Evolutionary conservation across 2,113 vertebrate species (phyloP).

Genomic region (Riparia riparia): DNA sequence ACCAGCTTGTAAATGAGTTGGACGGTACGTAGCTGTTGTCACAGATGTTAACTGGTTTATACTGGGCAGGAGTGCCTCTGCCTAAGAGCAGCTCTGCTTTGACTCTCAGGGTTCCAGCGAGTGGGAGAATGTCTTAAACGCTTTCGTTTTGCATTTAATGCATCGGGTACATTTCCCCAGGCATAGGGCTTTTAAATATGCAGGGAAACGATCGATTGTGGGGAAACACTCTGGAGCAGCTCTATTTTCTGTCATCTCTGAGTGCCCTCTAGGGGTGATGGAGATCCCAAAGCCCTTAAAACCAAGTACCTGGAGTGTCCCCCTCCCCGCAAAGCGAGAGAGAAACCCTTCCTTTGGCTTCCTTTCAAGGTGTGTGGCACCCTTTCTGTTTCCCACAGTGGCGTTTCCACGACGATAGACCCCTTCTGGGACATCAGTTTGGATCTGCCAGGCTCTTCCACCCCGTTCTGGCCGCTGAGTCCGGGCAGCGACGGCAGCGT

Average conservation of each 20-base stretch:
- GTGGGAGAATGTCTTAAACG: neutral
- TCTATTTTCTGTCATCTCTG: neutral
- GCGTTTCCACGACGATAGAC: slow-evolving; percentile 98
- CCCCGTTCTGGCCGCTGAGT: slow-evolving; percentile 97
- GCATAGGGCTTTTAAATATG: neutral
- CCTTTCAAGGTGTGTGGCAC: neutral
- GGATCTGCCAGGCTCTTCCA: slow-evolving; percentile 96
- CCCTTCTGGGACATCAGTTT: slow-evolving; percentile 99
- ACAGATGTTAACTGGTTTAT: neutral
- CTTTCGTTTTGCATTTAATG: neutral
- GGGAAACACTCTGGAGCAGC: neutral
- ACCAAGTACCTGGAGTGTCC: neutral
- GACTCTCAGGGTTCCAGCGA: neutral
- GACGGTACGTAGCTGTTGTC: rapidly evolving
- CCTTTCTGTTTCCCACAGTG: slow-evolving; percentile 70
- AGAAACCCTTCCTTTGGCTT: neutral
- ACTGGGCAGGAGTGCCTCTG: neutral
- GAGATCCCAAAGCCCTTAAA: neutral
- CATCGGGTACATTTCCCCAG: neutral
- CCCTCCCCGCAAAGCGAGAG: neutral
- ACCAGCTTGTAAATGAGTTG: neutral
- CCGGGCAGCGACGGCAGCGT: slow-evolving; percentile 92
- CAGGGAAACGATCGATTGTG: neutral
- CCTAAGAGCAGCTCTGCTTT: neutral
- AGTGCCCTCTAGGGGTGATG: slow-evolving; percentile 12